These are phyloP conservation scores for Gasterosteus aculeatus DNA, from an alignment of 2,113 vertebrate species.

Conservation along the genomic window DNA sequence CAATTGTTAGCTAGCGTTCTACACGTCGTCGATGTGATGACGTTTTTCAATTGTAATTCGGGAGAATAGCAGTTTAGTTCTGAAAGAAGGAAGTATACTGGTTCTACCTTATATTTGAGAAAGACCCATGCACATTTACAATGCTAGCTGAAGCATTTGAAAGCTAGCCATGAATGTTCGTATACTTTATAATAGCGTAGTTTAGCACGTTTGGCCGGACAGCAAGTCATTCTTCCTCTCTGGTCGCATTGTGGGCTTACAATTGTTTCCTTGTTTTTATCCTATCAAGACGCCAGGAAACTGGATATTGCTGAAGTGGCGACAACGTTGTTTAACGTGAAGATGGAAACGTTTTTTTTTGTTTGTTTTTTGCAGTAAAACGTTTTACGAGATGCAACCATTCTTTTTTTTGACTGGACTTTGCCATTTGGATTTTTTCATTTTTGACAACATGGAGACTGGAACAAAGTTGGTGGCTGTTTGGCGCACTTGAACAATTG, in stretches of 20 bases:
- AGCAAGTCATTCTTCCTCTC: conserved; percentile 50
- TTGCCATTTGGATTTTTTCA: conserved; percentile 53
- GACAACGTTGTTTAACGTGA: conserved; percentile 88
- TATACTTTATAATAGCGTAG: conserved; percentile 4
- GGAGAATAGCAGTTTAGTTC: background rate
- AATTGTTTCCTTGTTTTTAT: conserved; percentile 92
- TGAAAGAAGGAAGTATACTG: background rate
- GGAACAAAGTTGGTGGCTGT: conserved; percentile 45
- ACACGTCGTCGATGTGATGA: background rate
- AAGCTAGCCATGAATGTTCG: conserved; percentile 36
- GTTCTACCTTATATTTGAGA: background rate
- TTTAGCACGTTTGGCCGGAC: conserved; percentile 37
- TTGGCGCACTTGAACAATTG: conserved; percentile 52
- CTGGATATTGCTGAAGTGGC: conserved; percentile 89
- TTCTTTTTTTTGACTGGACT: conserved; percentile 63
- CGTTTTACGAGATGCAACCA: conserved; percentile 60
- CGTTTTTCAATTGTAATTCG: background rate
- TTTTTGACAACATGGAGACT: conserved; percentile 53
- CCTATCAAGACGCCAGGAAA: conserved; percentile 93
- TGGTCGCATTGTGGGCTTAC: conserved; percentile 83
- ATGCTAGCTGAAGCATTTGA: conserved; percentile 35
- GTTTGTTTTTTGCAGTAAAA: conserved; percentile 59
- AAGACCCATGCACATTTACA: background rate
- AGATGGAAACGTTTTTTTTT: conserved; percentile 83
- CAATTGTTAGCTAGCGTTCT: background rate